Conservation (phyloP, 2,797 vertebrate species). For the Kryptolebias ocellatus region DNA sequence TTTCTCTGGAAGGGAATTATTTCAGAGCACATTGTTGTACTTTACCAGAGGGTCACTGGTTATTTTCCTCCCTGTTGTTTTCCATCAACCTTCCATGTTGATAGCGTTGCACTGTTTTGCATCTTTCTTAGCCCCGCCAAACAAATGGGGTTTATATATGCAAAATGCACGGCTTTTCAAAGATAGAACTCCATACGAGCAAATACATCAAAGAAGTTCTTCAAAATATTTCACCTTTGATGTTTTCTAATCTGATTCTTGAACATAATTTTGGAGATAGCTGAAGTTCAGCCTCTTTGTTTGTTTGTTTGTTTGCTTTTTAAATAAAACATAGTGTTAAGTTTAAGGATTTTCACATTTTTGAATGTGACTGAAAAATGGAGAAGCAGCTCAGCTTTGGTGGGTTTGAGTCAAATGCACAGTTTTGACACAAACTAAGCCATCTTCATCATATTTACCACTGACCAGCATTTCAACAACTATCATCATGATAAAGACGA, state of each 20-base stretch:
- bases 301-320: background rate
- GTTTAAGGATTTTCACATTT: conserved; percentile 14
- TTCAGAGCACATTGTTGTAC: conserved; percentile 47
- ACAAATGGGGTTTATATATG: conserved; percentile 77
- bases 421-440: conserved; percentile 25
- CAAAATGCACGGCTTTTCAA: conserved; percentile 66
- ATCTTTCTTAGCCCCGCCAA: conserved; percentile 70
- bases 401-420: conserved; percentile 9
- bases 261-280: conserved; percentile 41
- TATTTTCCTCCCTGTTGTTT: conserved; percentile 53
- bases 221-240: conserved; percentile 22
- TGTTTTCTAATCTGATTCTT: conserved; percentile 59
- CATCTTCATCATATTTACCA: background rate
- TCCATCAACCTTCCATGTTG: conserved; percentile 18
- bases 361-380: background rate
- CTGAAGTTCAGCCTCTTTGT: background rate
- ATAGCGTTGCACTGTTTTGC: conserved; percentile 70
- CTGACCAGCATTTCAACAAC: background rate
- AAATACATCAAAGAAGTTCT: conserved; percentile 41
- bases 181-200: conserved; percentile 31
- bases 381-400: background rate
- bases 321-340: background rate
- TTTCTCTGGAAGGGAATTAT: conserved; percentile 41
- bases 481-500: background rate
- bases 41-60: conserved; percentile 44